A percentile compares a stretch with the other conserved stretches of the same genome.
Evolutionary conservation across 2,113 vertebrate genomes (phyloP).

Genomic region (Piprites chloris): DNA sequence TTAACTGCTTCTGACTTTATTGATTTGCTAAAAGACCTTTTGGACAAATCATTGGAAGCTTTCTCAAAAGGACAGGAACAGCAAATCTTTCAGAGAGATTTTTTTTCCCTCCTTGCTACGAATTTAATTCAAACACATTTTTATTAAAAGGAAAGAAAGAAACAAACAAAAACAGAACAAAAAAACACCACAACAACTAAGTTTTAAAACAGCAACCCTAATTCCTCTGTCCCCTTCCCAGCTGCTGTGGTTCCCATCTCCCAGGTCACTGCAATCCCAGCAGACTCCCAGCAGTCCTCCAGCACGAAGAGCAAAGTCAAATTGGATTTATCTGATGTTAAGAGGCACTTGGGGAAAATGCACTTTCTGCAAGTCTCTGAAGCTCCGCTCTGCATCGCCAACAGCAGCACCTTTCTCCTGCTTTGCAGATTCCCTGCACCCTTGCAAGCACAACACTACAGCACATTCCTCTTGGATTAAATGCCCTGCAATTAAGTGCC

Average conservation of each 20-base stretch:
- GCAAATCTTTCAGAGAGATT: background rate
- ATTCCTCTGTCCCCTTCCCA: background rate
- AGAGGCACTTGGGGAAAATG: constrained; percentile 7
- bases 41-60: background rate
- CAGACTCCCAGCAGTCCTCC: background rate
- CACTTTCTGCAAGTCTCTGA: background rate
- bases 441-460: background rate
- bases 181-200: background rate
- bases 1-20: background rate
- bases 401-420: background rate
- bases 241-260: background rate
- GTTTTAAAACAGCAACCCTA: background rate
- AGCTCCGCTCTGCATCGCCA: background rate
- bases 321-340: background rate
- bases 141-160: background rate
- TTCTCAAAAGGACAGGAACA: background rate
- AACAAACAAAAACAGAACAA: background rate
- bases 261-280: background rate
- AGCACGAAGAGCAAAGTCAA: background rate
- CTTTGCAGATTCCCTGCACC: background rate
- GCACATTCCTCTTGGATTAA: background rate
- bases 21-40: constrained; percentile 6
- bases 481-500: background rate
- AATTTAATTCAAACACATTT: background rate
- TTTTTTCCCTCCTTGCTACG: background rate